Conservation (phyloP, 2,888 invertebrate genomes). For the Kryphioiulus occultus region DNA sequence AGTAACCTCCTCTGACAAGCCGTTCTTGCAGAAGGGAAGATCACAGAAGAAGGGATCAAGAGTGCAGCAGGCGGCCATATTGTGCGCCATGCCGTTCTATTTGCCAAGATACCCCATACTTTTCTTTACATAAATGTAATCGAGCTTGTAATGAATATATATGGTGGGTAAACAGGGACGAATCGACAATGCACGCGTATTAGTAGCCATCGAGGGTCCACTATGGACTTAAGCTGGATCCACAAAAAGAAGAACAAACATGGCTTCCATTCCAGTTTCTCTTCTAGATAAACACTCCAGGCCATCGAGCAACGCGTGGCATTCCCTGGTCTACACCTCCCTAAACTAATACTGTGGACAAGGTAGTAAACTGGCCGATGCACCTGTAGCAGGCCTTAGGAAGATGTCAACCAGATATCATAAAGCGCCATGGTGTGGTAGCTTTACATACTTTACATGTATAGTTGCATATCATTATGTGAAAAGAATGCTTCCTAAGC, state of each 20-base stretch:
- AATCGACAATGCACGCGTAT: neutral
- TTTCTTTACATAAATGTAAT: constrained; percentile 38
- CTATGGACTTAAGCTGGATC: neutral
- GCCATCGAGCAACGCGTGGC: neutral
- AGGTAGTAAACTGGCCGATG: neutral
- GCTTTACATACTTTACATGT: no score
- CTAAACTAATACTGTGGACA: neutral
- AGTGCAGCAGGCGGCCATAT: neutral
- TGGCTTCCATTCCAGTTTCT: constrained; percentile 25
- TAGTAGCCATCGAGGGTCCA: neutral
- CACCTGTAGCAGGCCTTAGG: no score
- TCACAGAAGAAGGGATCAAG: neutral
- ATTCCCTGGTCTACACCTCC: neutral
- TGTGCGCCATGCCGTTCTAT: neutral
- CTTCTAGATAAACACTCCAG: constrained; percentile 3
- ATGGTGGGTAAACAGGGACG: neutral
- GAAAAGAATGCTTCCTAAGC: no score
- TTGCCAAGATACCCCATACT: neutral
- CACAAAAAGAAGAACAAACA: constrained; percentile 27
- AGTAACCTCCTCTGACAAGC: neutral
- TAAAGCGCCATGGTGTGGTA: no score
- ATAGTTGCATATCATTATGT: no score
- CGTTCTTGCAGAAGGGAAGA: neutral
- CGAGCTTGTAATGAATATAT: constrained; percentile 39
- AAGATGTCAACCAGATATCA: no score